Evolutionary conservation across 92 coral and sea anemone genomes (phyloP).

Genomic region (Metridium senile): DNA sequence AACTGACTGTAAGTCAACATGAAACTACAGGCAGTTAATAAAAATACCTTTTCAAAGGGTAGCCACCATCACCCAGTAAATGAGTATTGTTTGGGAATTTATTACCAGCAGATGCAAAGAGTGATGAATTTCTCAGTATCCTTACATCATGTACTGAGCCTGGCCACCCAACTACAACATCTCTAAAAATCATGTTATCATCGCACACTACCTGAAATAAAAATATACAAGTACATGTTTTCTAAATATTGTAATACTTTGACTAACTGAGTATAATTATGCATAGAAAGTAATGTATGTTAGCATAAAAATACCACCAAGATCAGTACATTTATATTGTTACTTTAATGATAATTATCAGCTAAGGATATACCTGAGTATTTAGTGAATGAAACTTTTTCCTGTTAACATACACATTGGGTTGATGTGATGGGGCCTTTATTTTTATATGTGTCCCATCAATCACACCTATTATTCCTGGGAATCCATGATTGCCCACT

Average conservation of each 20-base stretch:
- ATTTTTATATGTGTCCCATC: constrained; percentile 44
- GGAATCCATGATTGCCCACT: constrained; percentile 26
- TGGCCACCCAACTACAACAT: constrained; percentile 65
- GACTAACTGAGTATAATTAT: too few relatives aligned
- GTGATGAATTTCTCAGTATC: constrained; percentile 46
- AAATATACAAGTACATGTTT: too few relatives aligned
- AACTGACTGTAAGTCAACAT: too few relatives aligned
- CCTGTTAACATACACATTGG: constrained; percentile 32
- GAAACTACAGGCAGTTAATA: too few relatives aligned
- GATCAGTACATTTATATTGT: too few relatives aligned
- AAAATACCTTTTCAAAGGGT: constrained; percentile 59
- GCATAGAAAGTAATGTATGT: too few relatives aligned
- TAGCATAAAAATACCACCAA: too few relatives aligned
- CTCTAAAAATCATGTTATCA: constrained; percentile 48
- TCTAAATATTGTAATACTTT: too few relatives aligned
- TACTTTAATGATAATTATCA: too few relatives aligned
- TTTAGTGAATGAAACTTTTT: constrained; percentile 36
- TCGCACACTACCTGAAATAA: constrained; percentile 46
- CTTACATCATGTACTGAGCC: constrained; percentile 63
- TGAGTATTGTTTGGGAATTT: constrained; percentile 55
- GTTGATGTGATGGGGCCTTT: constrained; percentile 36
- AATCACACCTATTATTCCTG: constrained; percentile 40
- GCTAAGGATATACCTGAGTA: constrained; percentile 9
- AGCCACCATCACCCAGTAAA: constrained; percentile 62
- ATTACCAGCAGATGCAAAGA: constrained; percentile 30